Evolutionary conservation across 1,140 invertebrate species (phyloP), one percentile per base, ranked within the genome.

Genomic region (Subanguina moxae): DNA sequence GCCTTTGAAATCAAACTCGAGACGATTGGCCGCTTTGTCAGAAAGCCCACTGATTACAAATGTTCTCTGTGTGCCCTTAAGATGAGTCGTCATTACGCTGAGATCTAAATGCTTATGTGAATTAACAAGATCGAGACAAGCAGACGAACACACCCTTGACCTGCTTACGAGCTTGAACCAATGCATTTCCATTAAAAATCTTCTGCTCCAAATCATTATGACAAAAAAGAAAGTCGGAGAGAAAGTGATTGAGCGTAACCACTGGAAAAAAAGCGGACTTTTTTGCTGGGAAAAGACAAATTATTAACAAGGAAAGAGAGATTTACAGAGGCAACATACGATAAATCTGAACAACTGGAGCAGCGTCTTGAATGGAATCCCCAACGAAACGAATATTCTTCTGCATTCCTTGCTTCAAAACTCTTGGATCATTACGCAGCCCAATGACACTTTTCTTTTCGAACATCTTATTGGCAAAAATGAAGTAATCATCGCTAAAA

Each of bases 321-420:
- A 21, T n/a, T n/a, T 5, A 52, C n/a, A 52, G n/a, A n/a, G n/a
- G n/a, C n/a, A n/a, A 52, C 48, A 8, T 5, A 64, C 62, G 57
- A 64, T 64, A 23, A n/a, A 64, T 64, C 27, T 64, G 62, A n/a
- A 64, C n/a, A 1, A 64, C 61, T 15, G 62, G 38, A 56, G 21
- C 23, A 25, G 62, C 62, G 15, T 7, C 13, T n/a, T 57, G 23
- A n/a, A 64, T 19, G 17, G 38, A 48, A 38, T 64, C 62, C 3
- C 62, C 62, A 57, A 64, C 56, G 56, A 59, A 62, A 28, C 62
- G 62, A n/a, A 64, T 38, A 28, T 64, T 64, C 62, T 64, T 64
- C 62, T 64, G 62, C 32, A 64, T 48, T 56, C 62, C 62, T 25
- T 48, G 17, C 27, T 64, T 64, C 3, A 64, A 3, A 63, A 64